Conservation (phyloP, 2,888 invertebrate species). For the Serripes groenlandicus region DNA sequence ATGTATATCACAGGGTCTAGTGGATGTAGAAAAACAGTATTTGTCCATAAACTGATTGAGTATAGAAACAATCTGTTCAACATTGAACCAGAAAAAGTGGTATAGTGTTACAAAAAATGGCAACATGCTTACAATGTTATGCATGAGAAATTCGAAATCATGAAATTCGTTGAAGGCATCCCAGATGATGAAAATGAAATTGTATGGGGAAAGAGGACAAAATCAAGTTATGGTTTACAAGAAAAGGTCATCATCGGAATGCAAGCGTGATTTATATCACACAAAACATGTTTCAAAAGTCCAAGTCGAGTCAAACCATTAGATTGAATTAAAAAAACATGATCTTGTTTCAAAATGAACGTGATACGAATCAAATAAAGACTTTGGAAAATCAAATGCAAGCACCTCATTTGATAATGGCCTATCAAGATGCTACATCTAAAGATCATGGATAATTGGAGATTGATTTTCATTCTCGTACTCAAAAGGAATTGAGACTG, state of each 20-base stretch:
- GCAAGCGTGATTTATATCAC: constrained; percentile 8
- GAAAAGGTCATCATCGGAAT: constrained; percentile 26
- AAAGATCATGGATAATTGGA: not conserved
- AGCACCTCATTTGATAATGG: constrained; percentile 8
- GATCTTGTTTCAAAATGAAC: constrained; percentile 13
- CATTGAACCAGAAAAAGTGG: constrained; percentile 3
- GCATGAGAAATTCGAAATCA: constrained; percentile 3
- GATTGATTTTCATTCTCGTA: constrained; percentile 20
- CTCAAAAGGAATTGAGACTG: not conserved
- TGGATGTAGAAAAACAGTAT: constrained; percentile 22
- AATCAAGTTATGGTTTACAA: constrained; percentile 21
- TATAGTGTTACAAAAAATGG: constrained; percentile 27
- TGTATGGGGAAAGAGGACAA: constrained; percentile 23
- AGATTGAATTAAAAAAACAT: constrained; percentile 18
- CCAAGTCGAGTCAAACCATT: constrained; percentile 9
- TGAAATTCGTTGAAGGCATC: constrained; percentile 19
- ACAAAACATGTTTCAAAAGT: constrained; percentile 21
- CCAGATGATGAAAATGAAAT: constrained; percentile 26
- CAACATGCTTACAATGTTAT: constrained; percentile 6
- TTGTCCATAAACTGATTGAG: constrained; percentile 20
- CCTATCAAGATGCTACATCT: constrained; percentile 6
- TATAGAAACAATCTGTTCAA: constrained; percentile 10
- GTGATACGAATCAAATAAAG: constrained; percentile 17
- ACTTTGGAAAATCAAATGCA: constrained; percentile 20
- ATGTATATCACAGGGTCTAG: constrained; percentile 22